Evolutionary conservation across 2,113 vertebrate genomes (phyloP).

Genomic region (Balaeniceps rex): DNA sequence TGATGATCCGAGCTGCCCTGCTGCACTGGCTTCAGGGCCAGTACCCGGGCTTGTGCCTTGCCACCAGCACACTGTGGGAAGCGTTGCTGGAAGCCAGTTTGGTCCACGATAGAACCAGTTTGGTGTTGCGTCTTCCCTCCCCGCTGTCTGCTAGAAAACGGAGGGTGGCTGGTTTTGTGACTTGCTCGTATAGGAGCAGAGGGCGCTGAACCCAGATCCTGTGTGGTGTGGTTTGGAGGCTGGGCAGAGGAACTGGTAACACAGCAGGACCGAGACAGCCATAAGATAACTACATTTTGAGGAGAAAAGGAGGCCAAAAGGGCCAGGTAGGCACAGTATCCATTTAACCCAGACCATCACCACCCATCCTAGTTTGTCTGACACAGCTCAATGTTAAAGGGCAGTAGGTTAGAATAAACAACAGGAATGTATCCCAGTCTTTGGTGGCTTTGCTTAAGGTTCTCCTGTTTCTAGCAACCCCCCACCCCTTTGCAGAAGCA

Average conservation of each 20-base stretch:
- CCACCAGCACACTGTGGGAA: accelerated
- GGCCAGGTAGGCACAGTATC: neutral
- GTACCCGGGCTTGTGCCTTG: neutral
- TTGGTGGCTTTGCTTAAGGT: neutral
- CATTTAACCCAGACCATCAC: neutral
- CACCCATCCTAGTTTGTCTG: neutral
- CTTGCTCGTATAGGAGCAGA: neutral
- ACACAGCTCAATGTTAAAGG: neutral
- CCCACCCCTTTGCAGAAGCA: neutral
- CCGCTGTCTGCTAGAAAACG: accelerated
- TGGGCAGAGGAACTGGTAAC: neutral
- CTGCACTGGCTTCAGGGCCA: neutral
- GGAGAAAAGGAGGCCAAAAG: neutral
- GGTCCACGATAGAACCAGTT: neutral
- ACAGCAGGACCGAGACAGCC: accelerated
- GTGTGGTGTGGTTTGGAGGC: accelerated
- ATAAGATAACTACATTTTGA: neutral
- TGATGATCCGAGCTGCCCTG: neutral
- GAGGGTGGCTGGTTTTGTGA: neutral
- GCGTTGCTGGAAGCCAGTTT: neutral
- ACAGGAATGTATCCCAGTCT: neutral
- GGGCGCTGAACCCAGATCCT: too few relatives aligned
- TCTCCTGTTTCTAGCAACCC: neutral
- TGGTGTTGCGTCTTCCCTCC: neutral
- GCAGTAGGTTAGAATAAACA: neutral